Percentiles rank a stretch among this genome's conserved stretches.
phyloP scores from a whole-genome alignment of 1,140 invertebrate genomes.

The Rhyacophila brunnea region DNA sequence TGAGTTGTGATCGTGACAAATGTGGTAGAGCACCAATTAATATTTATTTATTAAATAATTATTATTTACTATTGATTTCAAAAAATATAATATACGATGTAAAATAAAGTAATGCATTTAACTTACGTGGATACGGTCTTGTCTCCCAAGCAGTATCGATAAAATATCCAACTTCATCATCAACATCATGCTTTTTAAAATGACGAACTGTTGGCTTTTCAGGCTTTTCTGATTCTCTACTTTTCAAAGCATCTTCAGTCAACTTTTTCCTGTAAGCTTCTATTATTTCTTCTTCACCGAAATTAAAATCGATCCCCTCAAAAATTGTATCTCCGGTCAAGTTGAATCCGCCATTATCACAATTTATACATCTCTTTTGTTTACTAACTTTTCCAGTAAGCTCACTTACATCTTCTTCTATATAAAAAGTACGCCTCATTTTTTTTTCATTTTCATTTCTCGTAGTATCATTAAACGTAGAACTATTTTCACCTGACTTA shows the following conservation, averaged over 20 bases:
- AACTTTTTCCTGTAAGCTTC: neutral
- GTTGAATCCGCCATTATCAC: constrained; percentile 42
- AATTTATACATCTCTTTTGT: constrained; percentile 30
- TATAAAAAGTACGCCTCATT: neutral
- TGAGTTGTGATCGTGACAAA: too few relatives aligned
- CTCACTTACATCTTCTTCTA: constrained; percentile 2
- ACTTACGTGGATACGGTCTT: constrained; percentile 40
- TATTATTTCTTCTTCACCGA: constrained; percentile 10
- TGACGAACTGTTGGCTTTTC: constrained; percentile 24
- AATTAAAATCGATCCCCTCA: constrained; percentile 27
- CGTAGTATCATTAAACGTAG: too few relatives aligned
- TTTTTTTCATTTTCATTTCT: neutral
- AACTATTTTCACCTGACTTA: too few relatives aligned
- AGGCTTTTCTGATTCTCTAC: too few relatives aligned
- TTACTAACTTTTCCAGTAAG: constrained; percentile 6
- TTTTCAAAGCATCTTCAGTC: neutral
- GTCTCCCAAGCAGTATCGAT: constrained; percentile 48
- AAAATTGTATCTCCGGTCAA: constrained; percentile 50
- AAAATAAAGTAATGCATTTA: neutral
- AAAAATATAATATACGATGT: too few relatives aligned
- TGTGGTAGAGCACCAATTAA: too few relatives aligned
- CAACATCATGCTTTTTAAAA: constrained; percentile 33
- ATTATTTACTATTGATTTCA: constrained; percentile 1
- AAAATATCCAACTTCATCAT: constrained; percentile 50
- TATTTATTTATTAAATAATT: neutral